Evolutionary conservation across 2,888 invertebrate genomes (phyloP), one percentile per base, ranked within the genome.

Genomic region (Eupithecia subumbrata): DNA sequence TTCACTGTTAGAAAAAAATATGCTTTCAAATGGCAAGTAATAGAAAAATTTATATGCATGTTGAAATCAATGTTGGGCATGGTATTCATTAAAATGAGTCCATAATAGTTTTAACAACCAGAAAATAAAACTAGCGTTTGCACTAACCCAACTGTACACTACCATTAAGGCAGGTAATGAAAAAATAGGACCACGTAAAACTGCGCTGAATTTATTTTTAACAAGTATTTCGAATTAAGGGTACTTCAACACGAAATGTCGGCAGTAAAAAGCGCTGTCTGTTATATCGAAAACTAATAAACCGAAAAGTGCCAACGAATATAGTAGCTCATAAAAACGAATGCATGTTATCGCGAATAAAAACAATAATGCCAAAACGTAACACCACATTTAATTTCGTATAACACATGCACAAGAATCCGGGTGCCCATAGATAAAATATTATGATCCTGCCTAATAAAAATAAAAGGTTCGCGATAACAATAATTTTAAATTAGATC

Each of bases 401-500:
- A 79, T 80, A 82, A 85, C 83, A 84, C 83, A 85, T 80, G 82
- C 82, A 83, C 82, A 85, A 87, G 85, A 85, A 83, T 86, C 81
- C 79, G 81, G 85, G 83, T 86, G 79, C 76, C 83, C 84, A 79
- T 82, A 85, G 87, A 87, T 89, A 90, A 89, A 90, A 88, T 89
- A 90, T 90, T 90, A 90, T 90, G 89, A 91, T 90, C 90, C 89
- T 81, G 82, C 79, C 83, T 88, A 92, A 92, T 92, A 93, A 93
- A 93, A 92, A 92, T 90, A 91, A 93, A 92, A 91, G 91, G 91
- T 89, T 90, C 84, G 88, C 91, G 87, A 92, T 93, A 94, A 92
- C 93, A 93, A 93, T 94, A 93, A 93, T 93, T 93, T 92, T 91
- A 91, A 93, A 94, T 93, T 93, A 93, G 92, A 93, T 92, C 93